phyloP scores from a whole-genome alignment of 2,888 invertebrate genomes.

The Pedicia rivosa region DNA sequence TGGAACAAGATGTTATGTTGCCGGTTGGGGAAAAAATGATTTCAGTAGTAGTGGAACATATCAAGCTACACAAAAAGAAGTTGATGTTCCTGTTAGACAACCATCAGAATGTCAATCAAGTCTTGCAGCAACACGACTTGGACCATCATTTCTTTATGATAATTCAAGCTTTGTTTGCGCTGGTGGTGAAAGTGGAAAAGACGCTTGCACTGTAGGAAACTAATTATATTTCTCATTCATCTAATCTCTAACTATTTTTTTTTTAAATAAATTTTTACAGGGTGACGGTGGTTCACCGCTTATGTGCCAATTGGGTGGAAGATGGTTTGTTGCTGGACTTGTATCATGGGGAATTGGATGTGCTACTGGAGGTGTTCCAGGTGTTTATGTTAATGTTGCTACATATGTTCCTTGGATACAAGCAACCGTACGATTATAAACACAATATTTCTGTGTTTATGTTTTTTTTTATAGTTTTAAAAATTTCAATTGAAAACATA shows the following conservation, averaged over 20 bases:
- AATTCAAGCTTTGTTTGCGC: conserved; percentile 59
- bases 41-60: conserved; percentile 41
- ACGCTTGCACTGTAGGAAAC: conserved; percentile 62
- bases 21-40: conserved; percentile 81
- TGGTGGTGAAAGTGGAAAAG: conserved; percentile 59
- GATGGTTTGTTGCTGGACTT: conserved; percentile 32
- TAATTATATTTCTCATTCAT: background rate
- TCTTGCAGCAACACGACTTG: conserved; percentile 47
- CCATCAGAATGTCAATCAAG: conserved; percentile 45
- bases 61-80: conserved; percentile 55
- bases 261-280: conserved; percentile 16
- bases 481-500: too few relatives aligned
- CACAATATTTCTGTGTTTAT: too few relatives aligned
- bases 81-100: conserved; percentile 55
- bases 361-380: conserved; percentile 51
- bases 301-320: conserved; percentile 22
- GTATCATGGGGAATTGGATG: conserved; percentile 42
- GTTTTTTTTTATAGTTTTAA: too few relatives aligned
- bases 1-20: conserved; percentile 41
- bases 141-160: conserved; percentile 42
- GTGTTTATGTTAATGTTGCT: conserved; percentile 60
- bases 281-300: conserved; percentile 37
- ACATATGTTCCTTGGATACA: conserved; percentile 52
- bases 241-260: too few relatives aligned
- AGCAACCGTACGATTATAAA: conserved; percentile 16